Percentiles rank a stretch among this genome's conserved stretches.
phyloP scores from a whole-genome alignment of 2,113 vertebrate genomes.

The Garra rufa region DNA sequence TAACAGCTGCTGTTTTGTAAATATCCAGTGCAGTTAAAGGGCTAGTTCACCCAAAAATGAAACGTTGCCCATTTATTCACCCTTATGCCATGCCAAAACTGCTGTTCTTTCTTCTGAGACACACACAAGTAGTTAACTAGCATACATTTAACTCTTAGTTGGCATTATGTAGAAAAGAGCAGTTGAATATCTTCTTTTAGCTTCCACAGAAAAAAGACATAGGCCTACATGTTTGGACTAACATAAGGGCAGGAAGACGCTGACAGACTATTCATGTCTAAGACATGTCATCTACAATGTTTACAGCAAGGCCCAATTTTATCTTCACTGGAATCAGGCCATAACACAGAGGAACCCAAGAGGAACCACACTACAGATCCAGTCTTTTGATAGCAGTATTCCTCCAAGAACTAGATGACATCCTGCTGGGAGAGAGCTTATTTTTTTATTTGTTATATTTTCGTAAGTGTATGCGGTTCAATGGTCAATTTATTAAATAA shows the following conservation, averaged over 20 bases:
- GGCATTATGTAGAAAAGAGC: not conserved
- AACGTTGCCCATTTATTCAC: not conserved
- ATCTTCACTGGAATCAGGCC: slow-evolving; percentile 1
- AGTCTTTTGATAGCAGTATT: not conserved
- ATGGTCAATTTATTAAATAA: slow-evolving; percentile 48
- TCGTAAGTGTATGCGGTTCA: slow-evolving; percentile 7
- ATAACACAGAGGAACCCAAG: not conserved
- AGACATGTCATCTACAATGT: not conserved
- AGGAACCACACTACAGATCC: slow-evolving; percentile 24
- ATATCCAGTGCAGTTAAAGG: not conserved
- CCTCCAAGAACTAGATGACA: slow-evolving; percentile 2
- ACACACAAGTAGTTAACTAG: not conserved
- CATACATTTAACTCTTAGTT: not conserved
- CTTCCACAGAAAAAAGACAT: not conserved
- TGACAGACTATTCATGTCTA: not conserved
- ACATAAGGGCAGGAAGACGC: not conserved
- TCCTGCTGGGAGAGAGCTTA: slow-evolving; percentile 16
- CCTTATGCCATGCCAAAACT: not conserved
- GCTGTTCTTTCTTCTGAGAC: not conserved
- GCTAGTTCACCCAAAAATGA: not conserved
- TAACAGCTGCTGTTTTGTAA: slow-evolving; percentile 24
- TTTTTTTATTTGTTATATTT: not conserved
- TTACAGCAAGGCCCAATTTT: not conserved
- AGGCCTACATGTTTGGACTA: not conserved
- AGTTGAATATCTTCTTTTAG: not conserved